Evolutionary conservation across 2,888 invertebrate species (phyloP).

Genomic region (Timandra comae): DNA sequence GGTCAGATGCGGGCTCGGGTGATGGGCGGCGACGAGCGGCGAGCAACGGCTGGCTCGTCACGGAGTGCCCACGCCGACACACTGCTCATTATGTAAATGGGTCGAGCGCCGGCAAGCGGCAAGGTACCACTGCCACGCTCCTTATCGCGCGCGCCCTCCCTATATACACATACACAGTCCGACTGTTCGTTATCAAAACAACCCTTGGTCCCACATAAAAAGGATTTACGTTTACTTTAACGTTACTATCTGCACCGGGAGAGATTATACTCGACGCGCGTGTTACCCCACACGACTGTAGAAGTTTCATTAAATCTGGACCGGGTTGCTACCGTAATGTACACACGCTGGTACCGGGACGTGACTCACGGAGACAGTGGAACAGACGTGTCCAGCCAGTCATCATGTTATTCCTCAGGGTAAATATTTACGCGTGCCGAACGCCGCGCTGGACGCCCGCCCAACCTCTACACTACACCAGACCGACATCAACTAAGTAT

Average conservation of each 20-base stretch:
- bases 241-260: no score
- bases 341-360: background rate
- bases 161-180: conserved; percentile 6
- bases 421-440: conserved; percentile 35
- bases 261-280: no score
- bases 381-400: conserved; percentile 20
- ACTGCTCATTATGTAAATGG: conserved; percentile 59
- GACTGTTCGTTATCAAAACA: no score
- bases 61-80: conserved; percentile 25
- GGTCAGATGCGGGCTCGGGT: background rate
- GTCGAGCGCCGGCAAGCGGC: conserved; percentile 29
- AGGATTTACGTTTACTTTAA: no score
- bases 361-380: no score
- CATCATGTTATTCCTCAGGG: conserved; percentile 22
- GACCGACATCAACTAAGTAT: no score
- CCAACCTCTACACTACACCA: conserved; percentile 17
- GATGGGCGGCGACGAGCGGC: conserved; percentile 20
- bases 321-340: no score
- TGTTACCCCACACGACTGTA: no score
- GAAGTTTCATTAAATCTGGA: no score
- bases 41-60: conserved; percentile 18
- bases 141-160: conserved; percentile 1
- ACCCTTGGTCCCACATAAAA: no score
- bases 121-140: conserved; percentile 1
- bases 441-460: conserved; percentile 22